Evolutionary conservation across 2,888 invertebrate genomes (phyloP), one percentile per base, ranked within the genome.

Genomic region (Monopis laevigella): DNA sequence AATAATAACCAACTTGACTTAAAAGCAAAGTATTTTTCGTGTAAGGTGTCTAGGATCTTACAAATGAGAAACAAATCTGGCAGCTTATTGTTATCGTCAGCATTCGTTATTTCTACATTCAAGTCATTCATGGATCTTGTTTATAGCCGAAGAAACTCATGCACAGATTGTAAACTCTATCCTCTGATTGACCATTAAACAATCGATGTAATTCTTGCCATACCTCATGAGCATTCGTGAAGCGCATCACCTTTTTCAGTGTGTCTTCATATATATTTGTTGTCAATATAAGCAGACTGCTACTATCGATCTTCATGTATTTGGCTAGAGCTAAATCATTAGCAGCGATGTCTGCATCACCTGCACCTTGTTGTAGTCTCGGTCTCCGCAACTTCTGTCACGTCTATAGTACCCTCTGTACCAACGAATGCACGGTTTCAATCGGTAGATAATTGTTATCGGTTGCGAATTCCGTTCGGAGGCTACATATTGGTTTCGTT

Each of bases 1-100:
- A 42, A 4, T 16, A 39, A 12, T 2, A 42, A 39, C 43, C 43
- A 43, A 21, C 43, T 43, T 18, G 32, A 39, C 18, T 32, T 11
- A 12, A 43, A 43, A 4, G 34, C 14, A 14, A 39, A 43, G 21
- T 39, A 43, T 13, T 30, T 24, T 8, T 43, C 43, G 10, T 16
- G 26, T 7, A 43, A 36, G 6, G 39, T 43, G 18, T 43, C 43
- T 1, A 43, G 21, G 7, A 43, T 39, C 16, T 39, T n/a, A n/a
- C n/a, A n/a, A n/a, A n/a, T n/a, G n/a, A n/a, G n/a, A n/a, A n/a
- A n/a, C n/a, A n/a, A n/a, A 39, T n/a, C 16, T 36, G 36, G 7
- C 29, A 29, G 29, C 5, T 29, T 11, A 7, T 7, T 5, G n/a
- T n/a, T 29, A n/a, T n/a, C n/a, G n/a, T n/a, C n/a, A n/a, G n/a